Evolutionary conservation across 2,797 vertebrate genomes (phyloP).

Genomic region (Mycteria americana): DNA sequence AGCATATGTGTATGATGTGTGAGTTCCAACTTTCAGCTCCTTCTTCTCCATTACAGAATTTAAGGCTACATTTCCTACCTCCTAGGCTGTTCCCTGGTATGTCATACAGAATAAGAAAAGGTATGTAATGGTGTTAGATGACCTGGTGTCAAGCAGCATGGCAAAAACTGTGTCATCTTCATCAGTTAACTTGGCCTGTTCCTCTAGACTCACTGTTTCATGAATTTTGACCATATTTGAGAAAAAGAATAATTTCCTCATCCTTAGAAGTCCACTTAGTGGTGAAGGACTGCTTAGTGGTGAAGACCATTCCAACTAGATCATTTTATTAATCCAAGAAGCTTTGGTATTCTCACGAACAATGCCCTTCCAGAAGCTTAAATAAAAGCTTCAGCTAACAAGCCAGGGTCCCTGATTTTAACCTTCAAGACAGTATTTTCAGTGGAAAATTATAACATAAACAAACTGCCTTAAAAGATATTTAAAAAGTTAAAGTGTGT

Average conservation of each 20-base stretch:
- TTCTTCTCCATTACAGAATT: neutral
- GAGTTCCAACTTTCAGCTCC: neutral
- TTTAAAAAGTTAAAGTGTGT: neutral
- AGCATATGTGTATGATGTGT: neutral
- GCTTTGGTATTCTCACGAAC: neutral
- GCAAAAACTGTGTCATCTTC: neutral
- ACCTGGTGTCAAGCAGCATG: neutral
- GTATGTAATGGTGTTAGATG: neutral
- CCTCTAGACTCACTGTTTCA: neutral
- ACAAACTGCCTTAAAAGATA: neutral
- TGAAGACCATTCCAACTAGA: neutral
- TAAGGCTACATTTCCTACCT: neutral
- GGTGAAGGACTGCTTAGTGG: neutral
- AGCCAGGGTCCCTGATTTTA: neutral
- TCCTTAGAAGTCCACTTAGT: neutral
- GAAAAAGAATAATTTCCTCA: neutral
- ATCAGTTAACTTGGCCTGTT: neutral
- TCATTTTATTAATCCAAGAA: neutral
- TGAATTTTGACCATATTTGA: neutral
- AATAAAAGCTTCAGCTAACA: neutral
- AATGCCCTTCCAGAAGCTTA: accelerated
- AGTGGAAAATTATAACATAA: neutral
- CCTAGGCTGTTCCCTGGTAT: neutral
- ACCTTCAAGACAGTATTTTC: neutral
- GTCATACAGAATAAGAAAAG: neutral